Base-by-base conservation (phyloP, 1,140 invertebrate species). In the Lordiphosa clarofinis region DNA sequence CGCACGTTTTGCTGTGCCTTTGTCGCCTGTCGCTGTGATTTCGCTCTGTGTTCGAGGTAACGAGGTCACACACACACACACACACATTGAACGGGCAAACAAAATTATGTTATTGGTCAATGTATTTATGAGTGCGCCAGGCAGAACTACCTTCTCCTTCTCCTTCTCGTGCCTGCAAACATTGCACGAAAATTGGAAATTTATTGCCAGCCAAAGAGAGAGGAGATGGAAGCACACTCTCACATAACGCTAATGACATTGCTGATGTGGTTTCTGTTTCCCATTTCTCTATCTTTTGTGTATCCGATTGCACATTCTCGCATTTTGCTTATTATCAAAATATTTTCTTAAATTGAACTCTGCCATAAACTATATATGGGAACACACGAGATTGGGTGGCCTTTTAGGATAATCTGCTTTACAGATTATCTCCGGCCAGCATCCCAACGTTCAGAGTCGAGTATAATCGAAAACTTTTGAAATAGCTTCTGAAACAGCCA, bases 21-120 rank as follows among this genome's bases (percentile, higher is more conserved):
- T 79, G 64, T 78, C 56, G 74, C 59, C 48, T 79, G 55, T 60
- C 53, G 65, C 70, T 49, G 64, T 78, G 74, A 79, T 79, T 81
- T 79, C 40, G 28, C 56, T 50, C 38, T 54, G 33, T 39, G 44
- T 56, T 4, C 31, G 47, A 56, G 56, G 68, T 73, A 73, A 73
- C 71, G 71, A 73, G 71, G 71, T 73, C 71, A 73, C 73, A 66
- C 73, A 70, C 69, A 56, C 66, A 72, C 36, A 38, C 13, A 54
- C 42, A 46, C 24, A 19, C 39, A 55, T 36, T 43, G 39, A 63
- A 28, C 24, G 54, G 35, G n/a, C 38, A 49, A 63, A 63, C 49
- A 71, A 81, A 81, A 81, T 81, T 81, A 79, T 79, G 75, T 79
- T 79, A 79, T 79, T 81, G 74, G 74, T 81, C 75, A 81, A 81